Evolutionary conservation across 2,797 vertebrate genomes (phyloP), one percentile per base, ranked within the genome.

Genomic region (Etheostoma nigrum): DNA sequence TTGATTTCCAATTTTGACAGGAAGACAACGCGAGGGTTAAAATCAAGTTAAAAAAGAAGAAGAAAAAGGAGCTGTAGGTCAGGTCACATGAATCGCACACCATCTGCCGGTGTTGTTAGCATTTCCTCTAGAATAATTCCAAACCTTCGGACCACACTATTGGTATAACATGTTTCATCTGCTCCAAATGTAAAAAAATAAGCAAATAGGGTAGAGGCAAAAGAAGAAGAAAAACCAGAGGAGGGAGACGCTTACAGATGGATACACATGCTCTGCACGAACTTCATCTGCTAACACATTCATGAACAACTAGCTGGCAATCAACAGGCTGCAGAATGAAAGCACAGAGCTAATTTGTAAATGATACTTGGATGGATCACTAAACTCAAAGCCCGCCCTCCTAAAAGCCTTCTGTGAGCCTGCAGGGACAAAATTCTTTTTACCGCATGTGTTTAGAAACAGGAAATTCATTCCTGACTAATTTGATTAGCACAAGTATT

Each of bases 401-500:
- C 25, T 72, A 44, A 36, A 66, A 57, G 42, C 66, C 57, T 83
- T 89, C 81, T 77, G 81, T 23, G 0, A 58, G 84, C 79, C 78
- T 54, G 61, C 12, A 54, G 60, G 59, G 76, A 53, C 51, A 10
- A 6, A 60, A 74, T 74, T 72, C 71, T 82, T 88, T 89, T 80
- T 76, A 72, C 60, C 69, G 78, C 19, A 16, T 73, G 73, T 89
- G 82, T 89, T 91, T 88, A 87, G 80, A 90, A 84, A 94, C 88
- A 93, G 93, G 86, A 93, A 92, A 90, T 86, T 86, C 88, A 93
- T 92, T 93, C 88, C 87, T 85, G 71, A 62, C 86, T 93, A 90
- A 94, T 93, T 92, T 91, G 79, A 95, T 95, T 95, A 94, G 88
- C 67, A 63, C 71, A 4, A 75, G 70, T 82, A 91, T 93, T 93